These are phyloP conservation scores for Uropetala carovei DNA, from an alignment of 2,888 invertebrate genomes.

Conservation along the genomic window DNA sequence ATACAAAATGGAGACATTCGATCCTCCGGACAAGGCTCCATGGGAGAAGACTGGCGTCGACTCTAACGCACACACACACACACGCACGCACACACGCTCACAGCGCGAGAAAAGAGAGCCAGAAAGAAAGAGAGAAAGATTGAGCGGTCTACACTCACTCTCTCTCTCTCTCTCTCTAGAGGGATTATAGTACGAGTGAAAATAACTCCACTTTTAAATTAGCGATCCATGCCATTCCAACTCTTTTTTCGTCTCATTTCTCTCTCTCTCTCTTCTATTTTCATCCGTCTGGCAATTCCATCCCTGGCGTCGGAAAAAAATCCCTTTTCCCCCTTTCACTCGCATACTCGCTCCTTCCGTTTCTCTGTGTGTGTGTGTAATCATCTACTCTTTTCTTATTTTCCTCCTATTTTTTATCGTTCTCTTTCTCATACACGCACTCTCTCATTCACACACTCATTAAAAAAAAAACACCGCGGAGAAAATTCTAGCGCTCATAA, in stretches of 20 bases:
- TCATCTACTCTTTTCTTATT: not conserved
- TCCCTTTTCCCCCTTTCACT: not conserved
- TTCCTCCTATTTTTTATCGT: not conserved
- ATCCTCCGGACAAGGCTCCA: slow-evolving; percentile 9
- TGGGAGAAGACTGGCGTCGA: not conserved
- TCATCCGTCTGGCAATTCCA: slow-evolving; percentile 55
- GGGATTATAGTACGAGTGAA: slow-evolving; percentile 51
- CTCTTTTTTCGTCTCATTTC: not conserved
- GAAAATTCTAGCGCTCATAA: too few species aligned
- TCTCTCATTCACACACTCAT: not conserved
- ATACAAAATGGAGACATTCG: slow-evolving; percentile 24
- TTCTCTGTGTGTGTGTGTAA: not conserved
- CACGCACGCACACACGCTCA: not conserved
- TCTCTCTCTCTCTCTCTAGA: not conserved
- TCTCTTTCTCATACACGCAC: not conserved
- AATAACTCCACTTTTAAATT: slow-evolving; percentile 60
- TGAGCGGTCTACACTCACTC: not conserved
- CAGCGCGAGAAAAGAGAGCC: not conserved
- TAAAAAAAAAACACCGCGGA: too few species aligned
- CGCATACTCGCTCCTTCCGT: not conserved
- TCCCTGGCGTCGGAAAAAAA: not conserved
- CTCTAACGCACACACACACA: not conserved
- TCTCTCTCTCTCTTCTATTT: slow-evolving; percentile 42
- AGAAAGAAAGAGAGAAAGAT: not conserved
- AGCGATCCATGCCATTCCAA: not conserved